Conservation (phyloP, 2,888 invertebrate species). For the Iphiclides podalirius region DNA sequence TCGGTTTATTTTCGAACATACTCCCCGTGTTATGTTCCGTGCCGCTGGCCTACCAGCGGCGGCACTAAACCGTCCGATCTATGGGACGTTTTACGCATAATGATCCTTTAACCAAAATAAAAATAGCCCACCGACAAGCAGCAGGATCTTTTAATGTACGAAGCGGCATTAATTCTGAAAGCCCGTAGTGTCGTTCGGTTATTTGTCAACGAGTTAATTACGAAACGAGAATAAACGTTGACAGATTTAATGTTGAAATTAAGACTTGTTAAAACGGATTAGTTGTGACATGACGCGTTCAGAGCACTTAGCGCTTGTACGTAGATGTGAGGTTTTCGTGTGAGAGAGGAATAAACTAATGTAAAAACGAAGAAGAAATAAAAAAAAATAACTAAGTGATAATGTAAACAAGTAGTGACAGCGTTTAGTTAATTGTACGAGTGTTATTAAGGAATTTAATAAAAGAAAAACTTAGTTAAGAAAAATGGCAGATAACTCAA, state of each 20-base stretch:
- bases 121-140: conserved; percentile 52
- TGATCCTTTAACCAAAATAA: conserved; percentile 47
- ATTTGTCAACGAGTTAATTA: conserved; percentile 74
- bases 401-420: conserved; percentile 64
- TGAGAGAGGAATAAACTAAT: conserved; percentile 10
- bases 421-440: conserved; percentile 41
- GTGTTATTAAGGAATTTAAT: conserved; percentile 36
- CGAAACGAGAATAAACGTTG: conserved; percentile 55
- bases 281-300: conserved; percentile 55
- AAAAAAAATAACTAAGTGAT: conserved; percentile 44
- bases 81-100: conserved; percentile 51
- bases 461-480: conserved; percentile 27
- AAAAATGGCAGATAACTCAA: conserved; percentile 63
- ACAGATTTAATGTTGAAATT: conserved; percentile 60
- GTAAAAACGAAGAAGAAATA: neutral
- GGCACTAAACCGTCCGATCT: conserved; percentile 35
- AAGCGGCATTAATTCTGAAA: conserved; percentile 57
- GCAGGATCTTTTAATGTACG: conserved; percentile 55
- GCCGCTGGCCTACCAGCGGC: conserved; percentile 49
- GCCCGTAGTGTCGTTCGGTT: conserved; percentile 57
- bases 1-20: conserved; percentile 51
- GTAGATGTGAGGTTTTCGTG: conserved; percentile 28
- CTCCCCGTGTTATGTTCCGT: conserved; percentile 49
- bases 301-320: conserved; percentile 40
- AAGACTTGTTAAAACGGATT: conserved; percentile 46